Evolutionary conservation across 2,888 invertebrate genomes (phyloP).

Genomic region (Archips crataeganus): DNA sequence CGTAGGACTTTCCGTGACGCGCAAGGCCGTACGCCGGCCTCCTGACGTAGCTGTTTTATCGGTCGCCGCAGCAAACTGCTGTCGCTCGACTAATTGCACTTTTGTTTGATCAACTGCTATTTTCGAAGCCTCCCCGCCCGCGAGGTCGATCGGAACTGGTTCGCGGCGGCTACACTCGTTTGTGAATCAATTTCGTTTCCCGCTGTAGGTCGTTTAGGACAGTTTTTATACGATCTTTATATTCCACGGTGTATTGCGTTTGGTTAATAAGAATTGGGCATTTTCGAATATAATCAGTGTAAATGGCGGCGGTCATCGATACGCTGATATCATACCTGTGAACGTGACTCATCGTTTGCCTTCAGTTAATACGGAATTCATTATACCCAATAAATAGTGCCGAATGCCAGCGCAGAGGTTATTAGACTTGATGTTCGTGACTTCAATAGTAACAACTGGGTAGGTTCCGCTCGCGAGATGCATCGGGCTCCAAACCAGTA

Average conservation of each 20-base stretch:
- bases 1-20: slow-evolving; percentile 49
- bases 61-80: slow-evolving; percentile 46
- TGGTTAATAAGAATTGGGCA: slow-evolving; percentile 22
- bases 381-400: slow-evolving; percentile 23
- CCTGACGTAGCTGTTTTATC: slow-evolving; percentile 47
- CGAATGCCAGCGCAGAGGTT: slow-evolving; percentile 14
- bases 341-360: slow-evolving; percentile 39
- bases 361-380: slow-evolving; percentile 26
- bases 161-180: slow-evolving; percentile 55
- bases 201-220: slow-evolving; percentile 51
- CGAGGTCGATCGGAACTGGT: slow-evolving; percentile 53
- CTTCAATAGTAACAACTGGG: not conserved
- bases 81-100: slow-evolving; percentile 54
- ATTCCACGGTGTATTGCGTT: slow-evolving; percentile 14
- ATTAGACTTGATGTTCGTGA: slow-evolving; percentile 19
- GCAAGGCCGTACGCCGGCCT: slow-evolving; percentile 52
- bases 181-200: slow-evolving; percentile 58
- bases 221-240: slow-evolving; percentile 48
- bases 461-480: not conserved
- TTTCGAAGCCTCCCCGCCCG: slow-evolving; percentile 51
- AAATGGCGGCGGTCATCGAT: slow-evolving; percentile 37
- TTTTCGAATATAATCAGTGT: slow-evolving; percentile 36
- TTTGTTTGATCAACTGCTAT: slow-evolving; percentile 56
- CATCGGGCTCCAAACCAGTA: slow-evolving; percentile 14
- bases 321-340: slow-evolving; percentile 36